These are phyloP conservation scores for Drosophila anomalipes DNA, from an alignment of 2,888 invertebrate genomes.

Conservation along the genomic window DNA sequence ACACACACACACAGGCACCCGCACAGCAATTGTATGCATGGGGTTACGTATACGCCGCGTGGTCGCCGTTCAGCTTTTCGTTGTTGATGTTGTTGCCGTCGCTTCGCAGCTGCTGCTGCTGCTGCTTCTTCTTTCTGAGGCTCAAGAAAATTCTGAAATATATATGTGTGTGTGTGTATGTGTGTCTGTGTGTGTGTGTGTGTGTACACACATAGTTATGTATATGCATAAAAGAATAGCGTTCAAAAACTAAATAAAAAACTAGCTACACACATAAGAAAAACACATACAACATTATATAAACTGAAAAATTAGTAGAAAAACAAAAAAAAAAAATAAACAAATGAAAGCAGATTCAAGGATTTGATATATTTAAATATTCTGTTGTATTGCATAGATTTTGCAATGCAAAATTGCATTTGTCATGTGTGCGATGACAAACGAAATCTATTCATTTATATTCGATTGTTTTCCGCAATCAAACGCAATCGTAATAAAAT, in stretches of 20 bases:
- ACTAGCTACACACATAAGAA: background rate
- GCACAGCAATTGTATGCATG: constrained; percentile 27
- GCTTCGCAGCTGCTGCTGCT: constrained; percentile 9
- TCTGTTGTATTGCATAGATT: background rate
- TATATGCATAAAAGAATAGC: constrained; percentile 10
- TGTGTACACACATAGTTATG: background rate
- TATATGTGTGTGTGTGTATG: background rate
- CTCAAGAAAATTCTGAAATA: constrained; percentile 59
- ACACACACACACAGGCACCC: constrained; percentile 8
- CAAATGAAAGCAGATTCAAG: background rate
- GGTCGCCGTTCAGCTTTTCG: constrained; percentile 64
- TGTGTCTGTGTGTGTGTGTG: background rate
- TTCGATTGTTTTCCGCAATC: constrained; percentile 1
- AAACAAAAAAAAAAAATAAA: constrained; percentile 5
- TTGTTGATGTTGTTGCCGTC: constrained; percentile 20
- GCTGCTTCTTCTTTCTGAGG: constrained; percentile 5
- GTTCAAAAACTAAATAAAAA: constrained; percentile 4
- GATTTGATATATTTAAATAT: background rate
- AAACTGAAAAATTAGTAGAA: constrained; percentile 4
- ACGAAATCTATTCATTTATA: background rate
- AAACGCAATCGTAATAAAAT: constrained; percentile 22
- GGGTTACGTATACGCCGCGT: constrained; percentile 79
- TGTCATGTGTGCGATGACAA: background rate
- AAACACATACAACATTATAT: constrained; percentile 5
- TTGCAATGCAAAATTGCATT: background rate